These are phyloP conservation scores for Pyrrhia umbra DNA, from an alignment of 2,888 invertebrate genomes.

Conservation along the genomic window DNA sequence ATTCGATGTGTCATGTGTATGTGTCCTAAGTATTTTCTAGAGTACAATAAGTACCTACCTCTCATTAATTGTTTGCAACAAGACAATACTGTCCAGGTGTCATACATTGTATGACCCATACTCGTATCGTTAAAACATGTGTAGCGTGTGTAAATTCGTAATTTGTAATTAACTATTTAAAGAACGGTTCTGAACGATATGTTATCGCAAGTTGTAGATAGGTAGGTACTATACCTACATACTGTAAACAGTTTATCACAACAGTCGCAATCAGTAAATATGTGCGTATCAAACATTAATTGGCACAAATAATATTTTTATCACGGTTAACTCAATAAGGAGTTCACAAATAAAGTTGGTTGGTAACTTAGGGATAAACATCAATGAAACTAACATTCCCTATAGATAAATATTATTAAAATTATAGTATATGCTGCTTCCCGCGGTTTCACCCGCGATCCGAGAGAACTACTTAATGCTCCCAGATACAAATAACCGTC, in stretches of 20 bases:
- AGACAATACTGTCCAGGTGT: slow-evolving; percentile 29
- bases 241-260: slow-evolving; percentile 39
- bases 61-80: slow-evolving; percentile 43
- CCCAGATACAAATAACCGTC: no score
- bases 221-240: neutral
- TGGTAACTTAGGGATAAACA: no score
- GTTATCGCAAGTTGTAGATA: slow-evolving; percentile 42
- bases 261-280: slow-evolving; percentile 26
- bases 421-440: no score
- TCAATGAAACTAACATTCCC: no score
- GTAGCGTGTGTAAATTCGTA: slow-evolving; percentile 22
- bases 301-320: slow-evolving; percentile 44
- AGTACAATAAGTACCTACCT: slow-evolving; percentile 2
- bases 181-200: slow-evolving; percentile 17
- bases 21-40: slow-evolving; percentile 19
- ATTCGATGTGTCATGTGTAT: slow-evolving; percentile 43
- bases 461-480: no score
- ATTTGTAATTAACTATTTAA: slow-evolving; percentile 29
- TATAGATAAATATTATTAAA: no score
- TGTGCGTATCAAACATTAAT: slow-evolving; percentile 34
- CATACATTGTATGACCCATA: slow-evolving; percentile 33
- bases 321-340: slow-evolving; percentile 12
- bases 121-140: slow-evolving; percentile 3
- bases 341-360: slow-evolving; percentile 16
- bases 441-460: no score